Conservation (phyloP, 2,113 vertebrate genomes). For the Dicrurus megarhynchus region DNA sequence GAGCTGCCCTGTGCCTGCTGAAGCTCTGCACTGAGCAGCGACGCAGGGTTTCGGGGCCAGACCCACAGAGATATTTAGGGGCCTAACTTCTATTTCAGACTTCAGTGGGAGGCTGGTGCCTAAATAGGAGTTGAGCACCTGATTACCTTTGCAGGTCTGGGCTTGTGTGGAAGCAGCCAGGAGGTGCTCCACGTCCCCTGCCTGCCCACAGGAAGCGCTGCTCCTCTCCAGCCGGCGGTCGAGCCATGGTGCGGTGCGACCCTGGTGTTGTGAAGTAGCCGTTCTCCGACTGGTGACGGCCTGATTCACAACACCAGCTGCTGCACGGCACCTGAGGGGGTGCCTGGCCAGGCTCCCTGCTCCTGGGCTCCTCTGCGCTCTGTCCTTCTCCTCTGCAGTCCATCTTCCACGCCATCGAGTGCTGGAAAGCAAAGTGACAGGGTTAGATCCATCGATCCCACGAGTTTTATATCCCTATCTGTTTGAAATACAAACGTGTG, state of each 20-base stretch:
- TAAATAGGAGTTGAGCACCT: slow-evolving; percentile 57
- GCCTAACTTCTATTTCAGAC: slow-evolving; percentile 61
- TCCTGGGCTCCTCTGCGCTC: not conserved
- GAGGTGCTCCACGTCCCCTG: not conserved
- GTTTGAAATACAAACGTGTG: not conserved
- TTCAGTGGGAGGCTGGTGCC: slow-evolving; percentile 37
- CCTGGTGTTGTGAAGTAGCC: slow-evolving; percentile 99
- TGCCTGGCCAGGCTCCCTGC: not conserved
- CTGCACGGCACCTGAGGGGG: slow-evolving; percentile 77
- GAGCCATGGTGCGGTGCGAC: slow-evolving; percentile 78
- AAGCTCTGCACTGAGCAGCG: not conserved
- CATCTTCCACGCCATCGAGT: rapidly evolving
- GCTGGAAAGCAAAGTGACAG: slow-evolving; percentile 37
- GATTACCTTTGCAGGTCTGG: slow-evolving; percentile 62
- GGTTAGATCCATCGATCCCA: not conserved
- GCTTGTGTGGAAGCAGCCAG: not conserved
- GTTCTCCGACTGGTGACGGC: slow-evolving; percentile 86
- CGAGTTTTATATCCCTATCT: not conserved
- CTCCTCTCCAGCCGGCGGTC: not conserved
- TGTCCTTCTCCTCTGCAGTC: not conserved
- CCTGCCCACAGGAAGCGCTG: not conserved
- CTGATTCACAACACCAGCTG: slow-evolving; percentile 99
- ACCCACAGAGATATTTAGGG: slow-evolving; percentile 56
- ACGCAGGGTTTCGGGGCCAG: slow-evolving; percentile 9
- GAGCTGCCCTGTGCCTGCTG: not conserved